These are phyloP conservation scores for Eulemur rufifrons DNA, from an alignment of 2,113 vertebrate species.

Conservation along the genomic window DNA sequence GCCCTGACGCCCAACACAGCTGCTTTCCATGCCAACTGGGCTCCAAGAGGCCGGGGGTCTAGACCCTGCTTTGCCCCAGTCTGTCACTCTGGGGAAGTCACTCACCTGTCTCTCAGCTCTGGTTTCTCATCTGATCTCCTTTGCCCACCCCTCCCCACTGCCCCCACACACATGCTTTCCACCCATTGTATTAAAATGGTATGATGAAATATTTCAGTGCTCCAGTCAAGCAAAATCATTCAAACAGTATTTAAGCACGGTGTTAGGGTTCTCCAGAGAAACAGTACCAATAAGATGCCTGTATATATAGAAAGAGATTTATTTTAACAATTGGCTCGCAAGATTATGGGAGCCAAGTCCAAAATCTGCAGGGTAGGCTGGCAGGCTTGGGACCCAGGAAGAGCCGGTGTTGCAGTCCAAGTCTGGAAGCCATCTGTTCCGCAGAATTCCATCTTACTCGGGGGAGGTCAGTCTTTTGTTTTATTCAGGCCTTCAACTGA, in stretches of 20 bases:
- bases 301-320: background rate
- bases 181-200: background rate
- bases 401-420: too few relatives aligned
- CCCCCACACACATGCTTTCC: background rate
- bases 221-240: constrained; percentile 16
- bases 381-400: background rate
- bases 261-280: background rate
- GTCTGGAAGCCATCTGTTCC: too few relatives aligned
- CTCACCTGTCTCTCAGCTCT: background rate
- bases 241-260: background rate
- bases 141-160: background rate
- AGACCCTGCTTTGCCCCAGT: background rate
- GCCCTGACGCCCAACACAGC: background rate
- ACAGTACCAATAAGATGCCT: background rate
- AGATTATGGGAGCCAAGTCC: background rate
- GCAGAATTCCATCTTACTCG: background rate
- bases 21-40: background rate
- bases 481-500: background rate
- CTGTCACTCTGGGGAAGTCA: background rate
- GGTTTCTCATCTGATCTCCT: background rate
- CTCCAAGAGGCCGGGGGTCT: background rate
- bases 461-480: background rate
- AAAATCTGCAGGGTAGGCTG: background rate
- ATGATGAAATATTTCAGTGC: background rate
- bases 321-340: background rate